Conservation (phyloP, 1,140 invertebrate species). For the Oncopeltus fasciatus region DNA sequence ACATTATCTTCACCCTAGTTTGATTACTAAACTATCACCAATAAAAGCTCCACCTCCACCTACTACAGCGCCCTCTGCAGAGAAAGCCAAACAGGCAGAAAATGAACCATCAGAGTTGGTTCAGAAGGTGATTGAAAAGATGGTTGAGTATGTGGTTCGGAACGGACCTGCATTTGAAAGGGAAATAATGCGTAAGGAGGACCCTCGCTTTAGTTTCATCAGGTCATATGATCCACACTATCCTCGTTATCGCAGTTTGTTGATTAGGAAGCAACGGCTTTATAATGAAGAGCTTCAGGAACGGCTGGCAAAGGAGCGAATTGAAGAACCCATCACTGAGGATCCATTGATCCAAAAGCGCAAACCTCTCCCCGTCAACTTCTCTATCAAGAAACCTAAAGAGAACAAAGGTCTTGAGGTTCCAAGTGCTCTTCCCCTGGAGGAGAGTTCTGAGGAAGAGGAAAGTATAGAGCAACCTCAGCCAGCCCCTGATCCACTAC, state of each 20-base stretch:
- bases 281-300: constrained; percentile 32
- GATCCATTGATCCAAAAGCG: constrained; percentile 13
- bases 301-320: constrained; percentile 33
- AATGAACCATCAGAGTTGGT: constrained; percentile 54
- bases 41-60: not conserved
- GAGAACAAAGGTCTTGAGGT: constrained; percentile 42
- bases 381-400: constrained; percentile 67
- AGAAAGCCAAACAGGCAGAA: not conserved
- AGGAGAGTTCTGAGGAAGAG: constrained; percentile 52
- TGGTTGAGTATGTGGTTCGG: constrained; percentile 86
- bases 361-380: constrained; percentile 49
- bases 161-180: constrained; percentile 87
- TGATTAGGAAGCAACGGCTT: not conserved
- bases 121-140: constrained; percentile 83
- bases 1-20: constrained; percentile 68
- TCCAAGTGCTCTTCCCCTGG: constrained; percentile 33
- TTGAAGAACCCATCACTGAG: constrained; percentile 27
- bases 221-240: constrained; percentile 7
- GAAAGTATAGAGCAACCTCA: constrained; percentile 26
- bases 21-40: constrained; percentile 38
- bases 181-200: constrained; percentile 67
- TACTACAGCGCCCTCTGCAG: constrained; percentile 1
- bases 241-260: not conserved
- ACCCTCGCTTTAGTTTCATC: constrained; percentile 15
- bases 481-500: not conserved